Evolutionary conservation across 1,140 invertebrate genomes (phyloP).

Genomic region (Mya arenaria): DNA sequence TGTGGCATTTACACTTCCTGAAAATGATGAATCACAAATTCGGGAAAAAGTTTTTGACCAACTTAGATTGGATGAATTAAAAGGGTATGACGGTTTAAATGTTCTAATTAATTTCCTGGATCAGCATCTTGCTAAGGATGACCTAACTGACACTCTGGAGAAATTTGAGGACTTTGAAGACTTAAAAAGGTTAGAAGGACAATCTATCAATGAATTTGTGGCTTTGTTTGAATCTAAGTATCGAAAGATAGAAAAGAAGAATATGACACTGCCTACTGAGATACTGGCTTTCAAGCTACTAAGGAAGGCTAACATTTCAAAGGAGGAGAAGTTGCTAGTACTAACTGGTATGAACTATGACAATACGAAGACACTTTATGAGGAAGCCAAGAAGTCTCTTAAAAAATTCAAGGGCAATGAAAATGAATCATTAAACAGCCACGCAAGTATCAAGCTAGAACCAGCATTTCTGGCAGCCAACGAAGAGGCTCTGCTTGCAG

Average conservation of each 20-base stretch:
- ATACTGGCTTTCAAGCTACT: slow-evolving; percentile 61
- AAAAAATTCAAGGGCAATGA: slow-evolving; percentile 52
- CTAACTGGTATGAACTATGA: slow-evolving; percentile 66
- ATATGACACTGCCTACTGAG: slow-evolving; percentile 56
- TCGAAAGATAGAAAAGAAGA: slow-evolving; percentile 59
- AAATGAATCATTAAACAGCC: background rate
- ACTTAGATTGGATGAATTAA: slow-evolving; percentile 38
- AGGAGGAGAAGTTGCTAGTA: slow-evolving; percentile 62
- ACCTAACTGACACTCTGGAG: slow-evolving; percentile 48
- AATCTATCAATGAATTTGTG: slow-evolving; percentile 40
- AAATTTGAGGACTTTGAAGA: slow-evolving; percentile 61
- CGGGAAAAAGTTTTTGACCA: slow-evolving; percentile 38
- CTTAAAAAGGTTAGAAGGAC: slow-evolving; percentile 34
- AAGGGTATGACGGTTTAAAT: slow-evolving; percentile 50
- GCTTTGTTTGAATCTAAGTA: slow-evolving; percentile 51
- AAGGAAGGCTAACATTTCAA: slow-evolving; percentile 59
- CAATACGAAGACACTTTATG: slow-evolving; percentile 55
- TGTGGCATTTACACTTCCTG: slow-evolving; percentile 32
- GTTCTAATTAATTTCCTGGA: slow-evolving; percentile 53
- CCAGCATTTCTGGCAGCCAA: slow-evolving; percentile 57
- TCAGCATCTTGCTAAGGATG: slow-evolving; percentile 60
- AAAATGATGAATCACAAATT: slow-evolving; percentile 40
- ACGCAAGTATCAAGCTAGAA: slow-evolving; percentile 51
- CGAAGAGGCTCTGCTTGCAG: slow-evolving; percentile 51
- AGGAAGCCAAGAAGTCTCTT: slow-evolving; percentile 61